These are phyloP conservation scores for Pteria penguin DNA, from an alignment of 2,888 invertebrate genomes.

Conservation along the genomic window DNA sequence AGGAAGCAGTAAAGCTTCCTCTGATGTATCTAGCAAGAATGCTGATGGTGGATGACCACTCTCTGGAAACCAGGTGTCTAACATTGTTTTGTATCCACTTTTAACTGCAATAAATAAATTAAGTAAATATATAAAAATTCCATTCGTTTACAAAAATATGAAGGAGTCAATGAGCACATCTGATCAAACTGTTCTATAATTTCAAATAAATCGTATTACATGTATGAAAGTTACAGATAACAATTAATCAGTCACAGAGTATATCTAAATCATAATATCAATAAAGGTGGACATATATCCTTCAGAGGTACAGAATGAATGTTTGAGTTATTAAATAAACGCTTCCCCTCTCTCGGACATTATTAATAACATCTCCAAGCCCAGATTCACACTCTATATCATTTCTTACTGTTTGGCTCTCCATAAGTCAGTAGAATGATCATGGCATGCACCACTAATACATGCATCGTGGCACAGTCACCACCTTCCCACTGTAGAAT, in stretches of 20 bases:
- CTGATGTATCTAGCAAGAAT: conserved; percentile 88
- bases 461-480: conserved; percentile 88
- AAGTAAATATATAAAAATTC: not conserved
- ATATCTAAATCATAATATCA: no score
- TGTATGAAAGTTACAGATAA: no score
- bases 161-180: not conserved
- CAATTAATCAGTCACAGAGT: no score
- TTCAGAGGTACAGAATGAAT: no score
- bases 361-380: no score
- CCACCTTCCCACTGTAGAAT: conserved; percentile 89
- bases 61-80: conserved; percentile 93
- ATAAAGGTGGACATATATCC: no score
- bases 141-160: not conserved
- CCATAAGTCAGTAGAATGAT: conserved; percentile 88
- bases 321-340: no score
- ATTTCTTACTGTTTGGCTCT: conserved; percentile 76
- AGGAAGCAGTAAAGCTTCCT: conserved; percentile 91
- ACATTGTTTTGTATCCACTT: conserved; percentile 81
- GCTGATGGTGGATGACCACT: conserved; percentile 88
- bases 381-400: no score
- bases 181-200: not conserved
- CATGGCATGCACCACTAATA: conserved; percentile 90
- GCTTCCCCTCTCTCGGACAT: no score
- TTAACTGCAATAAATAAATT: conserved; percentile 17
- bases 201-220: no score